Evolutionary conservation across 2,797 vertebrate genomes (phyloP), one percentile per base, ranked within the genome.

Genomic region (Sphenodon punctatus): DNA sequence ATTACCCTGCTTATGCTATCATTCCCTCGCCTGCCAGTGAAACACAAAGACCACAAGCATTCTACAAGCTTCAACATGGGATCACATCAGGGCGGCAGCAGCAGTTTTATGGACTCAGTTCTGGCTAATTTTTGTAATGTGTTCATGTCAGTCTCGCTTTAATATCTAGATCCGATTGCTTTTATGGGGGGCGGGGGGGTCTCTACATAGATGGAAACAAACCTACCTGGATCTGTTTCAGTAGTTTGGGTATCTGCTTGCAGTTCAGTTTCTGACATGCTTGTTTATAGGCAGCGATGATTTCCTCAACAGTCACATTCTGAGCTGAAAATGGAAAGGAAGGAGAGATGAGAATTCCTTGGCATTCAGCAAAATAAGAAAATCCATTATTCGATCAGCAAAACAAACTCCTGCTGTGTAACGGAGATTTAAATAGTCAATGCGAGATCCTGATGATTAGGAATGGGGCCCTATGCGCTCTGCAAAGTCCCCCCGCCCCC

Each of bases 241-340:
- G 96, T 78, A 99, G 97, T 94, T 98, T 98, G 77, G 97, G 94
- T 43, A 98, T 97, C 87, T 97, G 97, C 75, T 98, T 97, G 95
- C 97, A 98, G 96, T 96, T 98, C 79, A 99, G 97, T 78, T 99
- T 99, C 95, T 98, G 98, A 94, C 98, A 99, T 92, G 97, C 97
- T 74, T 97, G 97, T 89, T 95, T 97, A 94, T 99, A 99, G 70
- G 97, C 97, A 0, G 93, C 88, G 58, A 98, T 32, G 80, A 99
- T 97, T 85, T 98, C 98, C 2, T 98, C 97, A 60, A 98, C 96
- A 0, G 98, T 99, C 95, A 97, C 98, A 43, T 99, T 98, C 93
- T 97, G 97, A 92, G 98, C 98, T 99, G 96, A 2, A 94, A 81
- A 49, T 0, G 17, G 0, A 20, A 1, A 14, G 74, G 45, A 34